Evolutionary conservation across 2,797 vertebrate genomes (phyloP).

Genomic region (Gobionotothen gibberifrons): DNA sequence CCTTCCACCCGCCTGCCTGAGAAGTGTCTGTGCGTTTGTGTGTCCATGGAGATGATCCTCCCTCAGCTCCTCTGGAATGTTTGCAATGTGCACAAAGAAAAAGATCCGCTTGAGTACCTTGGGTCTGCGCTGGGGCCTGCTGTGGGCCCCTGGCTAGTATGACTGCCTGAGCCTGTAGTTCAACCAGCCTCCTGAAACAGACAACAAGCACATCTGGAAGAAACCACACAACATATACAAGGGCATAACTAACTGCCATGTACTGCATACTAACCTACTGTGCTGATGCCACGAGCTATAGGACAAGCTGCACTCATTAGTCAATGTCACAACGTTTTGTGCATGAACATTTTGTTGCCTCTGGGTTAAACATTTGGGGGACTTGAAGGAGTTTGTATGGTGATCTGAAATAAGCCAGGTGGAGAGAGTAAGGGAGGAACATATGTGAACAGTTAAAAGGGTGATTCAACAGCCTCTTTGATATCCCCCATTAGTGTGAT

Average conservation of each 20-base stretch:
- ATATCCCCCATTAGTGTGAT: slow-evolving; percentile 74
- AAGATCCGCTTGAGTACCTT: slow-evolving; percentile 69
- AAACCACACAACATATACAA: slow-evolving; percentile 18
- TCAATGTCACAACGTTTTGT: slow-evolving; percentile 30
- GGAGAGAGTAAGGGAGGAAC: slow-evolving; percentile 56
- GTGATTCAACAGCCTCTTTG: slow-evolving; percentile 71
- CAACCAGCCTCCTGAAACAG: slow-evolving; percentile 13
- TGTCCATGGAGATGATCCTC: slow-evolving; percentile 80
- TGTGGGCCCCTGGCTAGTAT: slow-evolving; percentile 48
- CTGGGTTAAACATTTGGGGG: slow-evolving; percentile 22
- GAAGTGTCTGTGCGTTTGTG: slow-evolving; percentile 52
- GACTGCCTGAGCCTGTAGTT: slow-evolving; percentile 48
- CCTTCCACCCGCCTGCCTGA: slow-evolving; percentile 52
- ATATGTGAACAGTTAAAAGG: slow-evolving; percentile 74
- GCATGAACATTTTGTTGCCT: slow-evolving; percentile 48
- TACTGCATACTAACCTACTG: slow-evolving; percentile 33
- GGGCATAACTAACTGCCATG: slow-evolving; percentile 25
- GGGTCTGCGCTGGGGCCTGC: slow-evolving; percentile 61
- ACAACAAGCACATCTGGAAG: slow-evolving; percentile 60
- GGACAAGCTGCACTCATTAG: slow-evolving; percentile 57
- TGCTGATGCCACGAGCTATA: slow-evolving; percentile 36
- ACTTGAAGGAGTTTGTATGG: slow-evolving; percentile 32
- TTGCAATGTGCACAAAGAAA: slow-evolving; percentile 72
- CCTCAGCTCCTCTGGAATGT: slow-evolving; percentile 81
- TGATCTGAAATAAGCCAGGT: slow-evolving; percentile 64